Conservation (phyloP, 2,113 vertebrate genomes). For the Galeopterus variegatus region DNA sequence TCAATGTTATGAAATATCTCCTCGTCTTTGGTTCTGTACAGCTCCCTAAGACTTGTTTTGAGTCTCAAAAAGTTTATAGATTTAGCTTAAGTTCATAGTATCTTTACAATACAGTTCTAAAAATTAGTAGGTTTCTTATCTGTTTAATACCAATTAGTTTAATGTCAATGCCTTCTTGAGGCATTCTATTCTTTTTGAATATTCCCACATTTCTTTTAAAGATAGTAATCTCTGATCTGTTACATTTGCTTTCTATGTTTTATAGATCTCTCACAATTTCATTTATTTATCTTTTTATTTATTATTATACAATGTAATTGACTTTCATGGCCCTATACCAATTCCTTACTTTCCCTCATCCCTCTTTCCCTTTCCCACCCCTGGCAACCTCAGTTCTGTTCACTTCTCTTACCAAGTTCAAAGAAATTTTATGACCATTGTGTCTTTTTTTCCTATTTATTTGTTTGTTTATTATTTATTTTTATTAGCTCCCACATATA, state of each 20-base stretch:
- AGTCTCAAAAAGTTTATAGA: background rate
- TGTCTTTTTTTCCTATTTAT: too few species aligned
- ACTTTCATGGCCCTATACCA: too few species aligned
- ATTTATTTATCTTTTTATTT: too few species aligned
- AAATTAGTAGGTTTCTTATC: background rate
- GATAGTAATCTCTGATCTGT: background rate
- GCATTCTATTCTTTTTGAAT: background rate
- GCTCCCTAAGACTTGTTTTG: background rate
- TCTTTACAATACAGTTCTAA: background rate
- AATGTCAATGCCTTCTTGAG: background rate
- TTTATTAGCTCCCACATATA: too few species aligned
- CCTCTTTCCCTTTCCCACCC: too few species aligned
- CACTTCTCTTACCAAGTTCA: too few species aligned
- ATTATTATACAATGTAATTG: too few species aligned
- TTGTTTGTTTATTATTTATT: too few species aligned
- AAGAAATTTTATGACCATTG: too few species aligned
- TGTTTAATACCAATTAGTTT: slow-evolving; percentile 23
- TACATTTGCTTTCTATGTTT: background rate
- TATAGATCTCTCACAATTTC: too few species aligned
- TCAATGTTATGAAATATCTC: background rate
- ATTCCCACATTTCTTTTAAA: background rate
- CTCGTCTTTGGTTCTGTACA: background rate
- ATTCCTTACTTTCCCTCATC: too few species aligned
- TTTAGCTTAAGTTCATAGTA: background rate
- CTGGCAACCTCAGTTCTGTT: too few species aligned